phyloP scores from a whole-genome alignment of 2,888 invertebrate species.

The Aporophyla nigra region DNA sequence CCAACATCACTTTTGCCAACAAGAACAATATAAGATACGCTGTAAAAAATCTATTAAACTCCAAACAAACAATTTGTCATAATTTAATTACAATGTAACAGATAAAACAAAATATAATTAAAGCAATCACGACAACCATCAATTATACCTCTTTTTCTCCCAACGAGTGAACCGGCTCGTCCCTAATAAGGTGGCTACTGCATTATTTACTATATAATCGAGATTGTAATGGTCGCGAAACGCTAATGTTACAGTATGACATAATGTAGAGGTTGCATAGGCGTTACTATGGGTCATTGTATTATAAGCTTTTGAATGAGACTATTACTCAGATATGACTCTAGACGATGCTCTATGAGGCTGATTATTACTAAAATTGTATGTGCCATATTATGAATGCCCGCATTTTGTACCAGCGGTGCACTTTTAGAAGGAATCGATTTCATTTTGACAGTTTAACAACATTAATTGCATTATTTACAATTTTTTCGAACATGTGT shows the following conservation, averaged over 20 bases:
- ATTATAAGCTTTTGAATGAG: neutral
- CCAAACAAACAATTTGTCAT: neutral
- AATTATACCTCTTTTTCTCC: slow-evolving; percentile 3
- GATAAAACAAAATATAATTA: neutral
- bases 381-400: neutral
- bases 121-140: neutral
- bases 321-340: neutral
- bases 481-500: no score
- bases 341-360: neutral
- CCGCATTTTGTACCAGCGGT: neutral
- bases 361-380: no score
- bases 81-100: neutral
- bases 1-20: neutral
- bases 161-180: neutral
- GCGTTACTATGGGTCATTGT: neutral
- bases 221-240: slow-evolving; percentile 4
- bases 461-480: no score
- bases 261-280: neutral
- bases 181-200: slow-evolving; percentile 22
- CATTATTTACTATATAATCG: slow-evolving; percentile 43
- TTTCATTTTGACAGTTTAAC: no score
- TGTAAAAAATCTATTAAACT: neutral
- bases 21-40: neutral
- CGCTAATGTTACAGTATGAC: neutral
- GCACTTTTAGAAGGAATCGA: no score